Evolutionary conservation across 1,140 invertebrate genomes (phyloP).

Genomic region (Cotesia typhae): DNA sequence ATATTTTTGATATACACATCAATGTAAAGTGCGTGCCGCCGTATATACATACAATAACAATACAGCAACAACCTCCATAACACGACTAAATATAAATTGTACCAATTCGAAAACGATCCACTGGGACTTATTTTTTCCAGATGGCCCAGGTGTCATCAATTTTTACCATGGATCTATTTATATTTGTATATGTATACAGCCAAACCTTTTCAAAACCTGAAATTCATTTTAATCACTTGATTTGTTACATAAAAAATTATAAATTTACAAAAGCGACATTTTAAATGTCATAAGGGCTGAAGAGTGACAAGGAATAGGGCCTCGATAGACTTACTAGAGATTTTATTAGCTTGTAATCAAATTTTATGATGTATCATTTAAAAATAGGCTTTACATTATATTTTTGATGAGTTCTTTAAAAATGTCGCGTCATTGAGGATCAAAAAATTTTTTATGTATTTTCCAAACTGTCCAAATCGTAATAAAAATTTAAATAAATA

Average conservation of each 20-base stretch:
- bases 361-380: too few relatives aligned
- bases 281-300: too few relatives aligned
- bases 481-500: too few relatives aligned
- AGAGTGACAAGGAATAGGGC: too few relatives aligned
- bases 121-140: conserved; percentile 34
- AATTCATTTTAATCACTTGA: conserved; percentile 19
- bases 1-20: conserved; percentile 30
- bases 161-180: background rate
- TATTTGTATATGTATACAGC: background rate
- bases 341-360: too few relatives aligned
- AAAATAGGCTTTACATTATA: too few relatives aligned
- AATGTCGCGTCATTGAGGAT: too few relatives aligned
- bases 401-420: too few relatives aligned
- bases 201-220: conserved; percentile 16
- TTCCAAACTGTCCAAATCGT: too few relatives aligned
- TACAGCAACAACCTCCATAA: background rate
- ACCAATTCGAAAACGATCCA: conserved; percentile 14
- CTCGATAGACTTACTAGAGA: too few relatives aligned
- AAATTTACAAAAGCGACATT: too few relatives aligned
- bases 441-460: too few relatives aligned
- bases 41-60: conserved; percentile 12
- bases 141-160: conserved; percentile 29
- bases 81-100: conserved; percentile 4
- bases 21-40: conserved; percentile 23
- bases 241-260: conserved; percentile 1